Conservation (phyloP, 2,888 invertebrate genomes). For the Geophilus truncorum region DNA sequence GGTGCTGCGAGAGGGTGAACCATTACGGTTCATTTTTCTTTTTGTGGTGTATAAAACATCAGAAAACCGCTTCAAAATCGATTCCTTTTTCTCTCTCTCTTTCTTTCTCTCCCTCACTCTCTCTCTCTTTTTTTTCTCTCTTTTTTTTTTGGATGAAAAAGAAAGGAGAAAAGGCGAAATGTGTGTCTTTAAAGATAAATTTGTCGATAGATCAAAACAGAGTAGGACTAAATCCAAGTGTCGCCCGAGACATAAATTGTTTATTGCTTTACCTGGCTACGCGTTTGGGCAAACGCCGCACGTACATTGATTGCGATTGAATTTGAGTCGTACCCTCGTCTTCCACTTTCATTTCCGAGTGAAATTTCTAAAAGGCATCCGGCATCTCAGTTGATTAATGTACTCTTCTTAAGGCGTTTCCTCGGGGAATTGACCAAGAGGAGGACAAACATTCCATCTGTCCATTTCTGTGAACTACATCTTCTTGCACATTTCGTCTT, state of each 20-base stretch:
- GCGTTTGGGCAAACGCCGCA: neutral
- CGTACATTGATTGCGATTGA: neutral
- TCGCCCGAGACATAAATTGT: conserved; percentile 3
- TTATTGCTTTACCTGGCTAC: neutral
- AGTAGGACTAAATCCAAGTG: neutral
- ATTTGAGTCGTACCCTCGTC: neutral
- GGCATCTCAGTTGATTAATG: neutral
- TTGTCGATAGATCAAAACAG: conserved; percentile 1
- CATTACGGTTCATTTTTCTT: conserved; percentile 3
- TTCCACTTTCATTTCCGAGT: conserved; percentile 7
- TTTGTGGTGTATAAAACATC: neutral
- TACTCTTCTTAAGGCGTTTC: neutral
- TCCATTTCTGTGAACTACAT: neutral
- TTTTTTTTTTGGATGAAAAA: too few relatives aligned
- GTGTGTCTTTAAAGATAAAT: conserved; percentile 1
- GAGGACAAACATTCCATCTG: conserved; percentile 1
- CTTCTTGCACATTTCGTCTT: neutral
- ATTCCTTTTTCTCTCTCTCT: neutral
- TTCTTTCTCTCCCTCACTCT: too few relatives aligned
- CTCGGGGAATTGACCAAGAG: neutral
- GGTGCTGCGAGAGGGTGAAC: neutral
- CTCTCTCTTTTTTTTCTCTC: too few relatives aligned
- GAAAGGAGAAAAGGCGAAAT: neutral
- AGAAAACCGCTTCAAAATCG: neutral
- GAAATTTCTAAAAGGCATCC: neutral